These are phyloP conservation scores for Wasmannia auropunctata DNA, from an alignment of 1,140 invertebrate species.

Conservation along the genomic window DNA sequence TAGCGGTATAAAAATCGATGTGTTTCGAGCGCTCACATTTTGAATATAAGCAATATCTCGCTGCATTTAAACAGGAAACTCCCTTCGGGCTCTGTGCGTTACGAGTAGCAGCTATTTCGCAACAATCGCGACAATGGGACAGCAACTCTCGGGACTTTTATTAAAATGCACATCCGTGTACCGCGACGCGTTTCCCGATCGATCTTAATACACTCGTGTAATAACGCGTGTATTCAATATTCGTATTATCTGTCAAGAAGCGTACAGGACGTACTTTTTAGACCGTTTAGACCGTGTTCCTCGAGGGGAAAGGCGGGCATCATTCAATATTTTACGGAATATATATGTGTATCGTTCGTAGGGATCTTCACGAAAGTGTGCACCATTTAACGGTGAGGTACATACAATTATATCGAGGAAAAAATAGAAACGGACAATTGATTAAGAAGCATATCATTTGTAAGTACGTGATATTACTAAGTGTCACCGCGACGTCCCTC, in stretches of 20 bases:
- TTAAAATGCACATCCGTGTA: constrained; percentile 14
- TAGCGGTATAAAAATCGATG: constrained; percentile 6
- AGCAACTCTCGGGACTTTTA: constrained; percentile 36
- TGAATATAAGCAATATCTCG: constrained; percentile 52
- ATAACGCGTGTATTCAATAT: constrained; percentile 45
- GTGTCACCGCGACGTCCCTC: constrained; percentile 59
- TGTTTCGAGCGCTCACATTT: constrained; percentile 13
- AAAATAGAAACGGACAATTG: constrained; percentile 72
- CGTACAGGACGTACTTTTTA: constrained; percentile 24
- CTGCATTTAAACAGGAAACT: constrained; percentile 42
- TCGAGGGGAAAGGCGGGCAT: not conserved
- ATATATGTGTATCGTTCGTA: constrained; percentile 35
- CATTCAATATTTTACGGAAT: constrained; percentile 36
- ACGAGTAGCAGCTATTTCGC: constrained; percentile 3
- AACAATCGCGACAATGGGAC: not conserved
- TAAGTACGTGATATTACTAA: constrained; percentile 80
- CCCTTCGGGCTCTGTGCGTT: not conserved
- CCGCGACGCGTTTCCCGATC: constrained; percentile 24
- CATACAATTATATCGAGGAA: constrained; percentile 1
- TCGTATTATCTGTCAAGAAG: constrained; percentile 51
- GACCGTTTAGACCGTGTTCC: constrained; percentile 20
- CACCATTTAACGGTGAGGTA: constrained; percentile 1
- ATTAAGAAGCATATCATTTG: constrained; percentile 82
- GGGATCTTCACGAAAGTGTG: constrained; percentile 6
- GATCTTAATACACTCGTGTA: constrained; percentile 33